Base-by-base conservation (phyloP, 2,888 invertebrate genomes). In the Hypselothyrea guttata region DNA sequence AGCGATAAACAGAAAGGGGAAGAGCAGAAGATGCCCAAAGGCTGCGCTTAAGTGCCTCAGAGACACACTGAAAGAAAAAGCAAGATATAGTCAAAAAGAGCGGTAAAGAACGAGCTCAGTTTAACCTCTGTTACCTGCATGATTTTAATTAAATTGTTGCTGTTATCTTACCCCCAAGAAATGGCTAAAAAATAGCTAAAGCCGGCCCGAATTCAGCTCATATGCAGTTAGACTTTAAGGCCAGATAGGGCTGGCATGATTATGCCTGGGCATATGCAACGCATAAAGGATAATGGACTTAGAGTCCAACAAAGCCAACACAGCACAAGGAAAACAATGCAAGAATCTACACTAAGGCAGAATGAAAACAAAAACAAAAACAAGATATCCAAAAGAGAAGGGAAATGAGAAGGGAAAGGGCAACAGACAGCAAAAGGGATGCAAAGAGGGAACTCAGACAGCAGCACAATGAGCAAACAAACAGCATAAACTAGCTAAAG, bases 281-380 rank as follows among this genome's bases (percentile, higher is more conserved):
- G 65, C 69, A 78, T 69, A 75, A 64, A 65, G 82, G 55, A 75
- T 73, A 81, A 81, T 74, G 65, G 67, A 61, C 68, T 73, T 70
- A 56, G 58, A 63, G 55, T 56, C 64, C 73, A 78, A 81, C 47
- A 78, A 75, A 58, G 51, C 41, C 27, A 52, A 47, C 42, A 53
- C 52, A 54, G 38, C 33, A 42, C 13, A n/a, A 56, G 18, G 35
- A 12, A 7, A 58, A 64, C 61, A 51, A 53, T 59, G 53, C 66
- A 27, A 34, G 31, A 37, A 60, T 22, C 22, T 22, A 22, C 22
- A 51, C 42, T 28, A 7, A 47, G 34, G 34, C 42, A 59, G 28
- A 67, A 69, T 62, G 60, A 62, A 65, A 52, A 41, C 56, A 47
- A 16, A 47, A 30, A 46, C 35, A 11, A 12, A 57, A 51, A 51